Conservation (phyloP, 2,888 invertebrate species). For the Deroplatys truncata region DNA sequence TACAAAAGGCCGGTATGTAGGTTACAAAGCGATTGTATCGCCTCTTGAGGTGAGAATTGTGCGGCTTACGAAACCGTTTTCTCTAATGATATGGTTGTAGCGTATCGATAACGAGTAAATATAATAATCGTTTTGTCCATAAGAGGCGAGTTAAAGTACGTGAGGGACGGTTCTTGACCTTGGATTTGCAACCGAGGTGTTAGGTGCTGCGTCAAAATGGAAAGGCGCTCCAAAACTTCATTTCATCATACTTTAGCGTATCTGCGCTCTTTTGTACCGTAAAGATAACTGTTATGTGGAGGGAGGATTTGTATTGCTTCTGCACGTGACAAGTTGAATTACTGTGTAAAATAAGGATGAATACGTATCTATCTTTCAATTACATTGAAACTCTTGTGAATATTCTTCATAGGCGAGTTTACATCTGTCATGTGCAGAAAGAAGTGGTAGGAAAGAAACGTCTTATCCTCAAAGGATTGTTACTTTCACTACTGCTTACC, state of each 20-base stretch:
- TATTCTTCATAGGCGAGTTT: too few species aligned
- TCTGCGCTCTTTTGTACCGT: too few species aligned
- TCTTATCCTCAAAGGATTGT: too few species aligned
- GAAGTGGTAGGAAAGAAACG: too few species aligned
- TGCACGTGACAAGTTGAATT: too few species aligned
- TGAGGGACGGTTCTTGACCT: not conserved
- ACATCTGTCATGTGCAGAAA: too few species aligned
- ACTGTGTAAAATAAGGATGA: too few species aligned
- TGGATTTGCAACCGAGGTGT: not conserved
- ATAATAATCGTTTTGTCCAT: not conserved
- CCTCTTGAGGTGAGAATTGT: not conserved
- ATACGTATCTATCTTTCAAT: too few species aligned
- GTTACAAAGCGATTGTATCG: not conserved
- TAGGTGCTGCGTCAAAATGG: not conserved
- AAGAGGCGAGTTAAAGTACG: not conserved
- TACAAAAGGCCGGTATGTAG: not conserved
- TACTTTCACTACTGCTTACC: too few species aligned
- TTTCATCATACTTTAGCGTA: not conserved
- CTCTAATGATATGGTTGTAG: not conserved
- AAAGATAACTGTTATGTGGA: too few species aligned
- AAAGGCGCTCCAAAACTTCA: not conserved
- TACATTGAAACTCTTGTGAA: too few species aligned
- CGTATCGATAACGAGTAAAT: not conserved
- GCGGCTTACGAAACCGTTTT: not conserved
- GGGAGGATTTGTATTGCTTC: too few species aligned